These are phyloP conservation scores for Horisme vitalbata DNA, from an alignment of 2,888 invertebrate species.

Conservation along the genomic window DNA sequence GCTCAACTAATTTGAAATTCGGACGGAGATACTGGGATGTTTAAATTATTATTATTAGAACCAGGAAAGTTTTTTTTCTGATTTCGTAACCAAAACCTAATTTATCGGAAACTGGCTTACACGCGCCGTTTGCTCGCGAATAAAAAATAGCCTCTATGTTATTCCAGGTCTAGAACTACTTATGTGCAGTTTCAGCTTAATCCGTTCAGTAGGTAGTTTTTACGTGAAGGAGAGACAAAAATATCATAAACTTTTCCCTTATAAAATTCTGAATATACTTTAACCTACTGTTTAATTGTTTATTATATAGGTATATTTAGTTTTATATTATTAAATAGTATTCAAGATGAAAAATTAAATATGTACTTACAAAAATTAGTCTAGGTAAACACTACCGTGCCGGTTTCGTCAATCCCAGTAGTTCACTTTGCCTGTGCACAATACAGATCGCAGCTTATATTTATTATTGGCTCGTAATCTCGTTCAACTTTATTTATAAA, in stretches of 20 bases:
- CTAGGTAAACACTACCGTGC: conserved; percentile 7
- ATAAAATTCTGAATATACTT: no score
- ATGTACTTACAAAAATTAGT: conserved; percentile 10
- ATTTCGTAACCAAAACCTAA: no score
- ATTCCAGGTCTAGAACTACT: no score
- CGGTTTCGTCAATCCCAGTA: conserved; percentile 24
- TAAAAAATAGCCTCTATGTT: no score
- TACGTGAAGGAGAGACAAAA: no score
- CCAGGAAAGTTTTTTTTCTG: neutral
- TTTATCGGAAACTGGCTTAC: no score
- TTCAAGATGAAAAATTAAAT: neutral
- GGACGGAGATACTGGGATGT: neutral
- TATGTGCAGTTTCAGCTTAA: no score
- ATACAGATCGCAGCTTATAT: conserved; percentile 44
- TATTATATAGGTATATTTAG: no score
- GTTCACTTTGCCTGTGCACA: conserved; percentile 42
- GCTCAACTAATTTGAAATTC: neutral
- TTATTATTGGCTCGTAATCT: conserved; percentile 56
- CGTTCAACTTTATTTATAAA: conserved; percentile 64
- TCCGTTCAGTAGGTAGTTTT: no score
- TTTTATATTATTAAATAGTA: neutral
- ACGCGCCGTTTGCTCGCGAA: no score
- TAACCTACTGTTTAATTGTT: no score
- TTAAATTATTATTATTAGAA: neutral
- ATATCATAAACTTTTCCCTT: no score